These are phyloP conservation scores for Euproctis similis DNA, from an alignment of 2,888 invertebrate species.

Conservation along the genomic window DNA sequence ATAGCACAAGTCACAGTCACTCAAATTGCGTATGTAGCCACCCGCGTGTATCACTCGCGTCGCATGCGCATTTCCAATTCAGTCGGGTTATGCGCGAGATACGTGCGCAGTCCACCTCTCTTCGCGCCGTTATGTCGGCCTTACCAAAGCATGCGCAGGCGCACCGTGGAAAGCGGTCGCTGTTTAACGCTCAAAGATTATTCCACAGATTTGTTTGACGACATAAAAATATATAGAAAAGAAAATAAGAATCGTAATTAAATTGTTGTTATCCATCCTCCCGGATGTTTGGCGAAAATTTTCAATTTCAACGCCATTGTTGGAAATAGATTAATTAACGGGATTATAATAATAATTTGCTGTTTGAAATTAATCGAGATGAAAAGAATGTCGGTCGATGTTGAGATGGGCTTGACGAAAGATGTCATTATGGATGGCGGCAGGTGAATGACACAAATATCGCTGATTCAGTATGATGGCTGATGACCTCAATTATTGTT, in stretches of 20 bases:
- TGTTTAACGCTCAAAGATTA: constrained; percentile 37
- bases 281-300: constrained; percentile 5
- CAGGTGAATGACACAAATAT: constrained; percentile 7
- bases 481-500: constrained; percentile 6
- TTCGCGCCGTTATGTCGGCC: constrained; percentile 56
- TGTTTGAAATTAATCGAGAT: no score
- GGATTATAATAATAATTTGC: constrained; percentile 8
- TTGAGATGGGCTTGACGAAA: background rate
- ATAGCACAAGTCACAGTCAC: constrained; percentile 35
- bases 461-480: background rate
- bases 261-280: constrained; percentile 6
- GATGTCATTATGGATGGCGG: constrained; percentile 2
- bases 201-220: constrained; percentile 7
- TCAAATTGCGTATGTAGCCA: constrained; percentile 23
- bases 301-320: constrained; percentile 10
- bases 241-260: no score
- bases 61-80: constrained; percentile 11
- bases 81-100: constrained; percentile 2
- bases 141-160: constrained; percentile 26
- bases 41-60: constrained; percentile 33
- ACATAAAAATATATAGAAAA: constrained; percentile 8
- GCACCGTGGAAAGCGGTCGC: constrained; percentile 49
- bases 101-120: constrained; percentile 33
- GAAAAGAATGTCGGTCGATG: background rate
- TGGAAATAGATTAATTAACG: constrained; percentile 16